These are phyloP conservation scores for Onychomys torridus DNA, from an alignment of 2,797 vertebrate species.

Conservation along the genomic window DNA sequence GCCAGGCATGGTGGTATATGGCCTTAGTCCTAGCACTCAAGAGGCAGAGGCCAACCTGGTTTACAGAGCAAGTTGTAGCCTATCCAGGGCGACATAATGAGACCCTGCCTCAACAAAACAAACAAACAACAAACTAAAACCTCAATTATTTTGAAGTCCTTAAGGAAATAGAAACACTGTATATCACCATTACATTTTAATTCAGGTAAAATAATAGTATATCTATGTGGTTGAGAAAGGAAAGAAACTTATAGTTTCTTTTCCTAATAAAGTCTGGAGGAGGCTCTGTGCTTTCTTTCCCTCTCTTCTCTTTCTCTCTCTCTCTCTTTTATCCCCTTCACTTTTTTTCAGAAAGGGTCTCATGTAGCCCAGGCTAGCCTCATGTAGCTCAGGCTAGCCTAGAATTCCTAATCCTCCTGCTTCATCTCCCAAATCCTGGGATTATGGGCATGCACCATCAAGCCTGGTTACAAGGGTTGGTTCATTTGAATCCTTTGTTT, in stretches of 20 bases:
- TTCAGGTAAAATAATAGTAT: not conserved
- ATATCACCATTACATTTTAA: not conserved
- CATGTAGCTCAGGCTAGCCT: not conserved
- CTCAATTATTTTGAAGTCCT: not conserved
- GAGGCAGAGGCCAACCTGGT: not conserved
- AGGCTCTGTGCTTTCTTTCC: not conserved
- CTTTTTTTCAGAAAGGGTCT: not conserved
- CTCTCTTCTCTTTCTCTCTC: fast-evolving
- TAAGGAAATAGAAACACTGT: not conserved
- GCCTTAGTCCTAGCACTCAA: not conserved
- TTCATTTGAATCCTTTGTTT: not conserved
- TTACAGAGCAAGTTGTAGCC: not conserved
- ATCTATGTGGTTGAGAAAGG: not conserved
- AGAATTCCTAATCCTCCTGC: not conserved
- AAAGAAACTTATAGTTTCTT: not conserved
- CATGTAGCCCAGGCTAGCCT: not conserved
- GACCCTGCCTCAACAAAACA: not conserved
- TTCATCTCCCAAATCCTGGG: not conserved
- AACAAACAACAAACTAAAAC: not conserved
- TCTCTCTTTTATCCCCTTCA: not conserved
- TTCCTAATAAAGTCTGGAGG: not conserved
- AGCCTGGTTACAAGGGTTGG: not conserved
- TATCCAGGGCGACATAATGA: not conserved
- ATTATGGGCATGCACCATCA: not conserved
- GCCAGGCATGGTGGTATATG: not conserved